phyloP scores from a whole-genome alignment of 1,140 invertebrate genomes.

The Carcinoscorpius rotundicauda region DNA sequence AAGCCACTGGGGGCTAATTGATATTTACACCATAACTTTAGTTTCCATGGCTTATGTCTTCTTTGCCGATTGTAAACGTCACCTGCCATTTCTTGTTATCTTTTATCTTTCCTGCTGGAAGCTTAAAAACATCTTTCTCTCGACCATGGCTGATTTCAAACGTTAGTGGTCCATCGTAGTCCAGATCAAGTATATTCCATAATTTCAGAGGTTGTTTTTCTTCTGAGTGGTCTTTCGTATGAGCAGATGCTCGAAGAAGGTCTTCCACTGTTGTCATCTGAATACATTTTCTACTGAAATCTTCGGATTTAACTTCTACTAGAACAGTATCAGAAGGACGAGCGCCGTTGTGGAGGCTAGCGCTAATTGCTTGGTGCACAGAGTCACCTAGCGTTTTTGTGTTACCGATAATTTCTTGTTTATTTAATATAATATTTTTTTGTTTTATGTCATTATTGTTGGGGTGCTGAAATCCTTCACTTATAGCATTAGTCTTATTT shows the following conservation, averaged over 20 bases:
- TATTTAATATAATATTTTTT: too few species aligned
- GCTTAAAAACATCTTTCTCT: constrained; percentile 21
- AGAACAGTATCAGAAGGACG: constrained; percentile 12
- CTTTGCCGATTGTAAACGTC: constrained; percentile 23
- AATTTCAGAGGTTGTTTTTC: too few species aligned
- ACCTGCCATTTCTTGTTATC: constrained; percentile 24
- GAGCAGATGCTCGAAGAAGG: neutral
- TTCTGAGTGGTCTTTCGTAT: too few species aligned
- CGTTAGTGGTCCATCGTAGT: constrained; percentile 19
- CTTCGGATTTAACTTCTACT: constrained; percentile 13
- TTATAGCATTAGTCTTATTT: too few species aligned
- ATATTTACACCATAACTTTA: too few species aligned
- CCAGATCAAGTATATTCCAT: constrained; percentile 10
- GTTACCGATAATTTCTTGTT: too few species aligned
- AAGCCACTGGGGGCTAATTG: too few species aligned
- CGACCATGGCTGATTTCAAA: constrained; percentile 21
- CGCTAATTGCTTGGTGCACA: too few species aligned
- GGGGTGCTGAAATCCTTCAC: too few species aligned
- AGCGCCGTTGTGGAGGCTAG: neutral
- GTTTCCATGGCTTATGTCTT: neutral
- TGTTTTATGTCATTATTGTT: too few species aligned
- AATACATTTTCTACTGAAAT: constrained; percentile 11
- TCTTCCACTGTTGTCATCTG: constrained; percentile 16
- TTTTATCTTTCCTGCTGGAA: constrained; percentile 19
- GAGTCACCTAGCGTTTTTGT: too few species aligned